Evolutionary conservation across 2,888 invertebrate genomes (phyloP), one percentile per base, ranked within the genome.

Genomic region (Caenorhabditis sp.): DNA sequence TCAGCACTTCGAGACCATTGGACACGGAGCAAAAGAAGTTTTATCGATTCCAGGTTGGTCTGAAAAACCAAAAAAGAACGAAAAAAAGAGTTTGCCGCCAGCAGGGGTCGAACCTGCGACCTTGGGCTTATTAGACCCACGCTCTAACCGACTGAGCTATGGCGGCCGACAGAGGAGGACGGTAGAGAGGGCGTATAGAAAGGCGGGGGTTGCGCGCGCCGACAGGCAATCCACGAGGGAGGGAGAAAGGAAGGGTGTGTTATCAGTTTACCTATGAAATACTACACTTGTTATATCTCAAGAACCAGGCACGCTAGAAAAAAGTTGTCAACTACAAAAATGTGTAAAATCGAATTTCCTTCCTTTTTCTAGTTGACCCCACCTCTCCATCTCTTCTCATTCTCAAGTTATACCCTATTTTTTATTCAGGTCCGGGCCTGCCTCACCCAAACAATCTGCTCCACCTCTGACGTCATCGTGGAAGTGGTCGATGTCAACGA

Each of bases 61-160:
- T 10, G 6, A 12, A 38, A 38, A 38, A 38, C 10, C 26, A 31
- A 58, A 58, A 16, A 24, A 22, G 19, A 54, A 54, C 26, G 35
- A 41, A 24, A 49, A 19, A 24, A 10, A 12, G 82, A 88, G 75
- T 89, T 89, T 91, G 90, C 90, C 90, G 89, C 89, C 87, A 89
- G 88, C 88, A 90, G 90, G 90, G 90, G 89, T 91, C 90, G 90
- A 90, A 90, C 90, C 90, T 90, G 89, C 88, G 90, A 90, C 90
- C 90, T 90, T 90, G 89, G 90, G 90, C 90, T 90, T 90, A 90
- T 90, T 91, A 91, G 90, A 90, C 90, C 90, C 89, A 90, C 90
- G 90, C 90, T 90, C 90, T 90, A 90, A 90, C 90, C 90, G 89
- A 90, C 90, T 90, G 90, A 90, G 90, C 90, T 90, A 90, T 89